These are phyloP conservation scores for Callionymus lyra DNA, from an alignment of 2,113 vertebrate species.

Conservation along the genomic window DNA sequence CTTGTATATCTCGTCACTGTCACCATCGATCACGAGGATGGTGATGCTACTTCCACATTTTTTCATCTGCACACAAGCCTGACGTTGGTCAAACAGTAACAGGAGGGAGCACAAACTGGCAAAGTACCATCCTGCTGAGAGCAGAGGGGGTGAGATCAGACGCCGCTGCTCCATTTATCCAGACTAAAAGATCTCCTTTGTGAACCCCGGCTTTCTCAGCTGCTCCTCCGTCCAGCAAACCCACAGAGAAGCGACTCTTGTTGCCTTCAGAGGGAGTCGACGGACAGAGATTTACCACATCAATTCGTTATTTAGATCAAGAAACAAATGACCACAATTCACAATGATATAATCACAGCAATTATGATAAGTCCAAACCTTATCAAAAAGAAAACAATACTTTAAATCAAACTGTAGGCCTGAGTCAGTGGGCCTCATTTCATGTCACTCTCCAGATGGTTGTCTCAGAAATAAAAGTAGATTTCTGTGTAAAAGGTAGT, in stretches of 20 bases:
- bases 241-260: conserved; percentile 71
- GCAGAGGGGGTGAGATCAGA: conserved; percentile 59
- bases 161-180: conserved; percentile 73
- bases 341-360: no score
- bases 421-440: no score
- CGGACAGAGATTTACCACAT: no score
- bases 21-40: conserved; percentile 73
- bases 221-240: conserved; percentile 59
- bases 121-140: conserved; percentile 72
- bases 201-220: conserved; percentile 76
- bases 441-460: no score
- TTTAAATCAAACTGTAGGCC: no score
- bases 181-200: conserved; percentile 72
- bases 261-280: conserved; percentile 57
- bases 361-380: no score
- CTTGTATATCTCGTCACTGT: conserved; percentile 72
- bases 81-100: no score
- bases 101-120: neutral
- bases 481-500: no score
- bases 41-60: conserved; percentile 71
- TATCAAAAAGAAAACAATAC: no score
- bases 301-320: no score
- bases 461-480: no score
- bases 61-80: conserved; percentile 61
- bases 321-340: no score